Percentiles rank a stretch among this genome's conserved stretches.
Conservation (phyloP, 2,888 invertebrate species). For the Tenthredo notha region DNA sequence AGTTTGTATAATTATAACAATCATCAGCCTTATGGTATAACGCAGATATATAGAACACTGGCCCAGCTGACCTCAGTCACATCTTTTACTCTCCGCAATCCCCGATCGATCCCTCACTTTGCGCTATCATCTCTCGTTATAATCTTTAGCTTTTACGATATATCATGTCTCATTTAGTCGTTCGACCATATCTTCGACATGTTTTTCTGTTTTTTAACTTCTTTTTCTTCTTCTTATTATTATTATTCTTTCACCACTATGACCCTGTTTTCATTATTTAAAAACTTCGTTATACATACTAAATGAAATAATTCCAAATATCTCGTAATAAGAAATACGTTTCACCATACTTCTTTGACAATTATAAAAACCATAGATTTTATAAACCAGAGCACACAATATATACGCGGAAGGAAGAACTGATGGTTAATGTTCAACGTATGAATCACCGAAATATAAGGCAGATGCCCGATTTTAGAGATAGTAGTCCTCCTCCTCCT, state of each 20-base stretch:
- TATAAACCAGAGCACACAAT: not conserved
- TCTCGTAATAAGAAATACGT: not conserved
- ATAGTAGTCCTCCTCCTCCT: conserved; percentile 7
- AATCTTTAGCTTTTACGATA: not conserved
- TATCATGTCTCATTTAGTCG: not conserved
- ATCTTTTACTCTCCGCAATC: not conserved
- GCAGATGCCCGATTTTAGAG: conserved; percentile 49
- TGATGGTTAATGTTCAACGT: not conserved
- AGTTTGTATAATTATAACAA: not conserved
- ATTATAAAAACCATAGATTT: not conserved
- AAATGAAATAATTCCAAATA: too few relatives aligned
- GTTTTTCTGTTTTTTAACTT: not conserved
- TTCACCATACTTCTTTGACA: too few relatives aligned
- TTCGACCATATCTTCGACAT: not conserved
- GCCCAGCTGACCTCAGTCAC: conserved; percentile 1
- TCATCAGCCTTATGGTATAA: conserved; percentile 22
- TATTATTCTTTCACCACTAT: not conserved
- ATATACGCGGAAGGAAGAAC: not conserved
- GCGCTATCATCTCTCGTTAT: not conserved
- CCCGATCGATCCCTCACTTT: not conserved
- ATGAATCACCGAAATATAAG: not conserved
- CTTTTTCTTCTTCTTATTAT: too few relatives aligned
- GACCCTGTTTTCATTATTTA: not conserved
- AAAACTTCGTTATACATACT: not conserved
- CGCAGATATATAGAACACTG: not conserved